Conservation (phyloP, 2,888 invertebrate species). For the Stictocephala bisonia region DNA sequence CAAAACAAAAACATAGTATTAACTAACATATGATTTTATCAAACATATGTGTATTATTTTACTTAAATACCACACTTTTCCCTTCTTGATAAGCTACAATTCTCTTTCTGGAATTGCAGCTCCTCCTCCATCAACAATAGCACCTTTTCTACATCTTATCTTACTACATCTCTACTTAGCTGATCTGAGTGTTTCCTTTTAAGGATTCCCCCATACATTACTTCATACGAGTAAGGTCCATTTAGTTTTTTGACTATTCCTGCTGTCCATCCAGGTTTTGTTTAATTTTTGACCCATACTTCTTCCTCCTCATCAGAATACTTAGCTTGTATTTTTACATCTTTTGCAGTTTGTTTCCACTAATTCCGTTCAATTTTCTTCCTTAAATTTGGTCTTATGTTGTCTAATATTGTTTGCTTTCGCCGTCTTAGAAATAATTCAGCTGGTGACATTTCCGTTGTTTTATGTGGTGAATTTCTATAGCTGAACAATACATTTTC, state of each 20-base stretch:
- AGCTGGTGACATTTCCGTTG: slow-evolving; percentile 11
- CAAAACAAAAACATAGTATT: no score
- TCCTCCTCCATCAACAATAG: no score
- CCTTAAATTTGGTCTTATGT: background rate
- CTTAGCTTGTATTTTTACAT: background rate
- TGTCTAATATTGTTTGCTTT: background rate
- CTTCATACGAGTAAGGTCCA: background rate
- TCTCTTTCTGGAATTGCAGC: no score
- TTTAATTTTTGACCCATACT: slow-evolving; percentile 5
- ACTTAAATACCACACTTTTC: no score
- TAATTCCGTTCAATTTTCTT: background rate
- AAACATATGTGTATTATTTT: no score
- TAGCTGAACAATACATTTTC: slow-evolving; percentile 28
- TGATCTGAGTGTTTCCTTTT: background rate
- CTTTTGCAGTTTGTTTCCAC: background rate
- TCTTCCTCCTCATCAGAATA: background rate
- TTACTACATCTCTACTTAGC: background rate
- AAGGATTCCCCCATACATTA: background rate
- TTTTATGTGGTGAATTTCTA: slow-evolving; percentile 36
- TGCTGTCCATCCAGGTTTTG: background rate
- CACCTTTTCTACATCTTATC: background rate
- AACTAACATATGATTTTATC: no score
- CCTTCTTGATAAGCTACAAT: no score
- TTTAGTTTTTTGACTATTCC: background rate
- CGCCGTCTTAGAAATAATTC: slow-evolving; percentile 13